phyloP scores from a whole-genome alignment of 2,888 invertebrate species.

The Pyralis farinalis region DNA sequence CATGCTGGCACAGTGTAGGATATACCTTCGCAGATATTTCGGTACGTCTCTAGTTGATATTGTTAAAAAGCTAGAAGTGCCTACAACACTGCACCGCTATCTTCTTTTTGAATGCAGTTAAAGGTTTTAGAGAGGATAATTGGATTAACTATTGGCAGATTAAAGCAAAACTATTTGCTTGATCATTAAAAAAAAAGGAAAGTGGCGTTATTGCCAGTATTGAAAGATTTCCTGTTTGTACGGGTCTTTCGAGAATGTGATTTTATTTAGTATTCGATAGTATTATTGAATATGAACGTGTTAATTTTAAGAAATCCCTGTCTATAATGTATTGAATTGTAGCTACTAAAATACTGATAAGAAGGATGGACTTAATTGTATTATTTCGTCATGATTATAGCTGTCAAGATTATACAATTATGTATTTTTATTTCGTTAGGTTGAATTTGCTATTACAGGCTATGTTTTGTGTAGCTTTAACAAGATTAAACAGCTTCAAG shows the following conservation, averaged over 20 bases:
- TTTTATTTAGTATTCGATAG: neutral
- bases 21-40: conserved; percentile 79
- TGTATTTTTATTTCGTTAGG: no score
- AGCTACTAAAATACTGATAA: no score
- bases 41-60: conserved; percentile 80
- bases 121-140: conserved; percentile 14
- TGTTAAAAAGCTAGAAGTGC: conserved; percentile 82
- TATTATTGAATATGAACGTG: no score
- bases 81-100: conserved; percentile 84
- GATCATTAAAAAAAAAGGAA: neutral
- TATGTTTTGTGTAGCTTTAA: no score
- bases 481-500: no score
- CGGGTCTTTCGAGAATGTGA: neutral
- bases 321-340: no score
- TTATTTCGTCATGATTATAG: no score
- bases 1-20: conserved; percentile 83
- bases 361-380: no score
- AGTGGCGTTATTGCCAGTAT: conserved; percentile 1
- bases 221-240: neutral
- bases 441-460: no score
- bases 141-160: conserved; percentile 6
- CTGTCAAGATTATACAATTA: no score
- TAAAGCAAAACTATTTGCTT: neutral
- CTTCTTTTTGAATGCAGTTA: conserved; percentile 85
- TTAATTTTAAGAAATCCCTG: no score